Percentiles rank a stretch among this genome's conserved stretches.
phyloP scores from a whole-genome alignment of 2,113 vertebrate species.

The Campylomormyrus tamandua region DNA sequence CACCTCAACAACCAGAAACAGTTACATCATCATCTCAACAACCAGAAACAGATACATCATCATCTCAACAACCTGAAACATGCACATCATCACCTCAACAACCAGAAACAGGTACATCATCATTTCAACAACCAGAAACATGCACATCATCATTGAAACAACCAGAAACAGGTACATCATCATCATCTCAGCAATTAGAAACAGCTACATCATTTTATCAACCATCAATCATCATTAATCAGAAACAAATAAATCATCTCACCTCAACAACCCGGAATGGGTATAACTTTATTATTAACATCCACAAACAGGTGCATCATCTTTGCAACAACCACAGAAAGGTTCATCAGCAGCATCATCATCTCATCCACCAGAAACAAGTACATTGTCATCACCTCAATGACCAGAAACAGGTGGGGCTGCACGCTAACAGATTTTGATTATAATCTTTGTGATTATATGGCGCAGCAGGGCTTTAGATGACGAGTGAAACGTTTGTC shows the following conservation, averaged over 20 bases:
- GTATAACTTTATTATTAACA: background rate
- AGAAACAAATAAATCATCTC: background rate
- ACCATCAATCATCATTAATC: background rate
- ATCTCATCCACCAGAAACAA: background rate
- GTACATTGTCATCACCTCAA: conserved; percentile 67
- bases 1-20: conserved; percentile 95
- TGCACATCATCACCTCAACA: conserved; percentile 68
- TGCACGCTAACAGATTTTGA: no score
- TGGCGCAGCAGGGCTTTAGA: no score
- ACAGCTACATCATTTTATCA: background rate
- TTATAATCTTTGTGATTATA: no score
- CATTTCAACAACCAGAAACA: conserved; percentile 89
- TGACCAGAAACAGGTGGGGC: conserved; percentile 72
- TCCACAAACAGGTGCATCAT: background rate
- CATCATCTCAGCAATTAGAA: background rate
- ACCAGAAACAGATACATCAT: background rate
- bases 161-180: conserved; percentile 60
- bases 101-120: conserved; percentile 56
- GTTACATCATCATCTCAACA: background rate
- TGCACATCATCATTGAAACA: no score
- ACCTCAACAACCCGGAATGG: background rate
- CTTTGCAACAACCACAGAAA: background rate
- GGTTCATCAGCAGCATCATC: conserved; percentile 40
- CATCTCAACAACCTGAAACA: conserved; percentile 92
- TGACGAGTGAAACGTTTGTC: no score